Conservation (phyloP, 2,797 vertebrate genomes). For the Anguilla obscura region DNA sequence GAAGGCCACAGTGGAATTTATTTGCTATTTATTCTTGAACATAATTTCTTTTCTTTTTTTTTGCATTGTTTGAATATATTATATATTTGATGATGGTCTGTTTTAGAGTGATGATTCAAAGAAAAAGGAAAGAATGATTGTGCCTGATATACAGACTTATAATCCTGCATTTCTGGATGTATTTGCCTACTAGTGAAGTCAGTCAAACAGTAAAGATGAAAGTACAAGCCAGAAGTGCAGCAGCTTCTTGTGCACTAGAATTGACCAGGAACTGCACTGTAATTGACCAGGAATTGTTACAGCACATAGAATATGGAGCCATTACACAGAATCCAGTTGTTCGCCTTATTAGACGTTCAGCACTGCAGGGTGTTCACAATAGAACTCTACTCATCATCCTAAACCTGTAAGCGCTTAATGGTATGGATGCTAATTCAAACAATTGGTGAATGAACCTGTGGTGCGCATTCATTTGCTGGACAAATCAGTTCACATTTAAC, state of each 20-base stretch:
- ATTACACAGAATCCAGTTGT: neutral
- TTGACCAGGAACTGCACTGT: neutral
- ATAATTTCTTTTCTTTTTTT: neutral
- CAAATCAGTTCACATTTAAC: neutral
- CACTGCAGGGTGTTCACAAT: neutral
- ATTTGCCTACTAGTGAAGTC: slow-evolving; percentile 20
- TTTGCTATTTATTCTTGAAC: neutral
- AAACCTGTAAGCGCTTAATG: neutral
- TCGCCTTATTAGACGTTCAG: neutral
- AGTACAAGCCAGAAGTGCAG: slow-evolving; percentile 19
- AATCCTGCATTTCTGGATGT: slow-evolving; percentile 20
- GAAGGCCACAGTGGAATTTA: slow-evolving; percentile 12
- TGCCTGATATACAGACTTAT: slow-evolving; percentile 20
- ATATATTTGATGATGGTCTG: neutral
- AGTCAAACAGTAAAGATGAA: slow-evolving; percentile 21
- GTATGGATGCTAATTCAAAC: neutral
- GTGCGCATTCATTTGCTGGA: neutral
- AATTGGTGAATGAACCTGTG: neutral
- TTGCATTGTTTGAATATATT: neutral
- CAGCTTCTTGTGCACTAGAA: slow-evolving; percentile 27
- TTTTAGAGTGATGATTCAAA: slow-evolving; percentile 21
- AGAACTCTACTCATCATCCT: neutral
- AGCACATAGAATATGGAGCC: neutral
- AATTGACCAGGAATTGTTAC: neutral
- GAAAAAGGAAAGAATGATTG: slow-evolving; percentile 16